Evolutionary conservation across 2,888 invertebrate genomes (phyloP).

Genomic region (Omphaloscelis lunosa): DNA sequence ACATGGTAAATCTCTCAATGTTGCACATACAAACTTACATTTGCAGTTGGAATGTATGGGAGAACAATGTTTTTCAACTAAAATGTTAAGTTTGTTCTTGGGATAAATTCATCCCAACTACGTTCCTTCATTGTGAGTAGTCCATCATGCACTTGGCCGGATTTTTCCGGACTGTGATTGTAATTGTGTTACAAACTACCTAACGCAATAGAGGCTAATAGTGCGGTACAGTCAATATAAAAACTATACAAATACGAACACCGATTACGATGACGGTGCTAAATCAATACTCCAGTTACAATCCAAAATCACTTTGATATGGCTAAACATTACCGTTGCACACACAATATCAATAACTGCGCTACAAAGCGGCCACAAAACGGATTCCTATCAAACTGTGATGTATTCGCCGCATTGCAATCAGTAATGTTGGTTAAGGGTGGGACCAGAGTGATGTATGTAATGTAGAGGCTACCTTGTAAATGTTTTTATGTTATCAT

Average conservation of each 20-base stretch:
- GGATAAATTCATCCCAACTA: too few relatives aligned
- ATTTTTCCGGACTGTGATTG: too few relatives aligned
- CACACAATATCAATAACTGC: slow-evolving; percentile 51
- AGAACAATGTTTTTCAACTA: too few relatives aligned
- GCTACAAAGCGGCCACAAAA: slow-evolving; percentile 47
- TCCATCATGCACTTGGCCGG: too few relatives aligned
- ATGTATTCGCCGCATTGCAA: slow-evolving; percentile 49
- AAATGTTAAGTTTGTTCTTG: too few relatives aligned
- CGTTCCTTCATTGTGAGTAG: too few relatives aligned
- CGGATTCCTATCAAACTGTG: slow-evolving; percentile 55
- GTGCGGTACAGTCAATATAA: neutral
- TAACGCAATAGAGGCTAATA: too few relatives aligned
- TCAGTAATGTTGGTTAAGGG: slow-evolving; percentile 32
- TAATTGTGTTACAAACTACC: too few relatives aligned
- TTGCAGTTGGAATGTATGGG: too few relatives aligned
- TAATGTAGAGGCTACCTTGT: neutral
- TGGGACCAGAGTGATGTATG: neutral
- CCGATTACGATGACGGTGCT: neutral
- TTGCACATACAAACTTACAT: too few relatives aligned
- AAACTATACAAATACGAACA: neutral
- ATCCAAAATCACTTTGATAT: slow-evolving; percentile 41
- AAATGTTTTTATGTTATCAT: too few relatives aligned
- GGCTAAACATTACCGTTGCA: slow-evolving; percentile 32
- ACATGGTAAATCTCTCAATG: too few relatives aligned
- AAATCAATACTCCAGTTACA: slow-evolving; percentile 42